phyloP scores from a whole-genome alignment of 2,888 invertebrate species.

The Drosophila kanekoi region DNA sequence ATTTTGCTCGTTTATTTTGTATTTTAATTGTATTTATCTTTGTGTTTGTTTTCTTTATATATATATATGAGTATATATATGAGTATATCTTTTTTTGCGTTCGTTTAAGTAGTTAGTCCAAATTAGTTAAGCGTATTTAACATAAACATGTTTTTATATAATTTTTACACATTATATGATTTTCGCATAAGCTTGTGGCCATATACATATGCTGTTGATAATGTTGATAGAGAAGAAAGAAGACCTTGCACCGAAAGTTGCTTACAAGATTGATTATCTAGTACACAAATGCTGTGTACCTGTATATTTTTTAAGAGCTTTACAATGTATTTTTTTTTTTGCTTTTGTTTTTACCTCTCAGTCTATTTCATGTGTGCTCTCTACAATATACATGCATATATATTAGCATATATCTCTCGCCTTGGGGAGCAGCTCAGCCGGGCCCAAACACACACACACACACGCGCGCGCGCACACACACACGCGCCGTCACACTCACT shows the following conservation, averaged over 20 bases:
- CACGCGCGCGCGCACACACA: conserved; percentile 9
- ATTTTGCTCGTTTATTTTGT: conserved; percentile 31
- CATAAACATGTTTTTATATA: conserved; percentile 16
- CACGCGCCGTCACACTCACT: conserved; percentile 19
- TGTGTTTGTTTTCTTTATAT: conserved; percentile 25
- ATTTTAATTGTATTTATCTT: conserved; percentile 17
- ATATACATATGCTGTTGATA: conserved; percentile 42
- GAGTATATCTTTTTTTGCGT: conserved; percentile 25
- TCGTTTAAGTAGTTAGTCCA: conserved; percentile 74
- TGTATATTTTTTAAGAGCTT: conserved; percentile 31
- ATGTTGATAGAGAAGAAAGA: neutral
- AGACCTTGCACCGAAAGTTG: conserved; percentile 2
- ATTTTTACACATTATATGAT: conserved; percentile 30
- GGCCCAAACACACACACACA: conserved; percentile 28
- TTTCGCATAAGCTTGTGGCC: conserved; percentile 56
- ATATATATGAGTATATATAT: conserved; percentile 13
- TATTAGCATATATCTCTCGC: conserved; percentile 20
- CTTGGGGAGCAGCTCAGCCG: conserved; percentile 39
- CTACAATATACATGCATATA: conserved; percentile 9
- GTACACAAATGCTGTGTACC: conserved; percentile 11
- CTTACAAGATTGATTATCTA: conserved; percentile 9
- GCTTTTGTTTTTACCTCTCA: conserved; percentile 29
- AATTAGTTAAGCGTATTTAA: conserved; percentile 74
- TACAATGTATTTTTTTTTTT: conserved; percentile 31
- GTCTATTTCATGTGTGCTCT: conserved; percentile 44